Percentiles rank a stretch among this genome's conserved stretches.
phyloP scores from a whole-genome alignment of 2,797 vertebrate species.

The Manis javanica region DNA sequence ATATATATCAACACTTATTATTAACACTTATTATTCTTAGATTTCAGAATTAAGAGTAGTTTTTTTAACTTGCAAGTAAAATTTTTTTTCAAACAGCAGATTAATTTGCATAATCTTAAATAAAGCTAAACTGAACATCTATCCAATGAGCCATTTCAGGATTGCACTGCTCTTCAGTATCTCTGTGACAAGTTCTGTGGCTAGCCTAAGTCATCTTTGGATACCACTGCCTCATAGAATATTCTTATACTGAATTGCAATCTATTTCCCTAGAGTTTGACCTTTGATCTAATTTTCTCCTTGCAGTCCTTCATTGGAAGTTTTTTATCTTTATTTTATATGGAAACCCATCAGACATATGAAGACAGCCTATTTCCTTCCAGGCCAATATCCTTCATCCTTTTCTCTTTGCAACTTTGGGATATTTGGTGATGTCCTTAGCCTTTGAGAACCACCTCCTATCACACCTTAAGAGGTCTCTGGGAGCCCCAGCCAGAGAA shows the following conservation, averaged over 20 bases:
- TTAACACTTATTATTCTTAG: not conserved
- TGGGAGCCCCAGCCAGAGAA: not conserved
- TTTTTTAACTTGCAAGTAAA: not conserved
- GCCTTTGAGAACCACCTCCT: not conserved
- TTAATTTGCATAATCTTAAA: slow-evolving; percentile 12
- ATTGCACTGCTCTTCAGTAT: not conserved
- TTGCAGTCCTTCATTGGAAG: not conserved
- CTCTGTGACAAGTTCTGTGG: not conserved
- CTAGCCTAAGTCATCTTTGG: not conserved
- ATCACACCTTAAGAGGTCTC: not conserved
- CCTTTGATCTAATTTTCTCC: not conserved
- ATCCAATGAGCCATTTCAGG: slow-evolving; percentile 13
- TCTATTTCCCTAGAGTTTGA: not conserved
- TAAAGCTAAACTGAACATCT: slow-evolving; percentile 2
- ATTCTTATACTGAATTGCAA: not conserved
- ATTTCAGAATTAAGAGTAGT: not conserved
- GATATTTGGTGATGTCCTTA: not conserved
- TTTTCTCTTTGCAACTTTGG: not conserved
- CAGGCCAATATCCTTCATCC: not conserved
- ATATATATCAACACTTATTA: not conserved
- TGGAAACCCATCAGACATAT: not conserved
- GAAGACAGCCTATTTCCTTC: slow-evolving; percentile 19
- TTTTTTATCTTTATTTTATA: slow-evolving; percentile 29
- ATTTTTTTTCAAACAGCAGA: not conserved
- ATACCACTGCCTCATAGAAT: not conserved